Percentiles rank a stretch among this genome's conserved stretches.
phyloP scores from a whole-genome alignment of 2,888 invertebrate genomes.

The Leptinotarsa tumamoca region DNA sequence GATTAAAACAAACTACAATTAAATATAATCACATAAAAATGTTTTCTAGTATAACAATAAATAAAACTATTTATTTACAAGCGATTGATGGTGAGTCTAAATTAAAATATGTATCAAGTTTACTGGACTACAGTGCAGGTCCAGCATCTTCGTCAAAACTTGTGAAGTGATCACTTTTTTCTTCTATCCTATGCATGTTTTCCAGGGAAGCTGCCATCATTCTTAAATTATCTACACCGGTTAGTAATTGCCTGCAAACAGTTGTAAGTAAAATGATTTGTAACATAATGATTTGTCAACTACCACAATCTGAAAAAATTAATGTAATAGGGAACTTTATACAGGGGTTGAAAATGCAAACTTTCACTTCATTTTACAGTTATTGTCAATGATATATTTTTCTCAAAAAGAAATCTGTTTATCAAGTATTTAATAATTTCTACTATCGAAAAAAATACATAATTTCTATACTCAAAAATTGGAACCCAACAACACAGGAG shows the following conservation, averaged over 20 bases:
- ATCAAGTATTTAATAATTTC: no score
- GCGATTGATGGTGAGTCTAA: constrained; percentile 38
- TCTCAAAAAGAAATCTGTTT: no score
- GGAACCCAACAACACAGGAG: no score
- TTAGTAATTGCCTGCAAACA: constrained; percentile 73
- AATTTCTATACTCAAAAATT: no score
- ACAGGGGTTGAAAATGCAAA: no score
- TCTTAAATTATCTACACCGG: constrained; percentile 76
- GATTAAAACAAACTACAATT: constrained; percentile 35
- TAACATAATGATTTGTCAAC: neutral
- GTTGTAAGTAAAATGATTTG: no score
- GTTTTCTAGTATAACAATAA: constrained; percentile 51
- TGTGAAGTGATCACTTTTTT: constrained; percentile 67
- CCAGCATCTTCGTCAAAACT: constrained; percentile 69
- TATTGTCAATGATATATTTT: no score
- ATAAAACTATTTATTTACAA: constrained; percentile 52
- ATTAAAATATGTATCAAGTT: constrained; percentile 32
- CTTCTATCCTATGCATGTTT: constrained; percentile 70
- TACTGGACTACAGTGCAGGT: constrained; percentile 62
- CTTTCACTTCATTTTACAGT: no score
- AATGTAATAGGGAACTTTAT: no score
- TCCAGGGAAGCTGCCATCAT: constrained; percentile 75
- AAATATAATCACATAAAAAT: constrained; percentile 55
- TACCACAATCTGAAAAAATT: no score
- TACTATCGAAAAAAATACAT: no score